These are phyloP conservation scores for Petaurus breviceps DNA, from an alignment of 2,113 vertebrate species.

Conservation along the genomic window DNA sequence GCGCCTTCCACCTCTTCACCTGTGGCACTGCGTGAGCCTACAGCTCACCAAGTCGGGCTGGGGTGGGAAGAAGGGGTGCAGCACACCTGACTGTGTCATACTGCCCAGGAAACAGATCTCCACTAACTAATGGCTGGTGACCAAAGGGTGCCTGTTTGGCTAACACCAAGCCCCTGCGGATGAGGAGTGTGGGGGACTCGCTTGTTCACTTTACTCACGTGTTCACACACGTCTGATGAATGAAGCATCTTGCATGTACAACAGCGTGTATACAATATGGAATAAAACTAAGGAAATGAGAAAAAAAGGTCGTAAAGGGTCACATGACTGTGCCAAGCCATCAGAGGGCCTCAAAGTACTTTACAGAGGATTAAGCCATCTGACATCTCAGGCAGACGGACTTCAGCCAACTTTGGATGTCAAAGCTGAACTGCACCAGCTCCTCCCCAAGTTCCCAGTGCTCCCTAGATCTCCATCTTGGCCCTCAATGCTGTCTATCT, in stretches of 20 bases:
- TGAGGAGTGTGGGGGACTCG: too few relatives aligned
- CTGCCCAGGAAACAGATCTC: not conserved
- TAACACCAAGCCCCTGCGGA: slow-evolving; percentile 12
- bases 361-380: not conserved
- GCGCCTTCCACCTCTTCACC: too few relatives aligned
- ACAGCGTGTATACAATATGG: not conserved
- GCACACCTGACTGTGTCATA: too few relatives aligned
- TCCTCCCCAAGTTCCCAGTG: not conserved
- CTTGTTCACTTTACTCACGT: not conserved
- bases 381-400: not conserved
- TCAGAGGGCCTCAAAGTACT: slow-evolving; percentile 19
- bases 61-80: not conserved
- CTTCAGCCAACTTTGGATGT: not conserved
- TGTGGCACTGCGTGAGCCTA: accelerated
- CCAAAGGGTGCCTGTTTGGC: not conserved
- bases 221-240: not conserved
- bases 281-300: not conserved
- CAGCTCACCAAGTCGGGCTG: not conserved
- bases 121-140: not conserved
- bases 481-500: too few relatives aligned
- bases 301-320: not conserved
- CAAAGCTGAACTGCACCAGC: not conserved
- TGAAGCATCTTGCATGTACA: too few relatives aligned
- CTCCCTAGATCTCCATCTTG: too few relatives aligned
- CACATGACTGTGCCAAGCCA: not conserved